phyloP scores from a whole-genome alignment of 2,888 invertebrate species.

The Stenoptilia bipunctidactyla region DNA sequence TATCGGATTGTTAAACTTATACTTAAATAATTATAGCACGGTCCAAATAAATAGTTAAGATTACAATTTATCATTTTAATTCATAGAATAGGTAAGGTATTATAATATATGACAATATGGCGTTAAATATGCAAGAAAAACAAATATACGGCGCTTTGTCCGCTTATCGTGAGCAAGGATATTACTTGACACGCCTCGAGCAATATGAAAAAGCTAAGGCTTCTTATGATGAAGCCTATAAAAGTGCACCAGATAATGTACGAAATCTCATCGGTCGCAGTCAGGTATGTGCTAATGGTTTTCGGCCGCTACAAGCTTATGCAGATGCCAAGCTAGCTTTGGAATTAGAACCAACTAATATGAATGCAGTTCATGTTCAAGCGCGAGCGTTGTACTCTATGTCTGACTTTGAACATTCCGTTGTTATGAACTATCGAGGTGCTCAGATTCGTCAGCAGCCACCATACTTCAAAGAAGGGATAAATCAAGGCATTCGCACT shows the following conservation, averaged over 20 bases:
- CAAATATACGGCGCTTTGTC: constrained; percentile 47
- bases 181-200: constrained; percentile 48
- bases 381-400: constrained; percentile 57
- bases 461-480: constrained; percentile 56
- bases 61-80: neutral
- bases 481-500: constrained; percentile 55
- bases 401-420: constrained; percentile 57
- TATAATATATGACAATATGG: too few species aligned
- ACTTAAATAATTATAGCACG: too few species aligned
- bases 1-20: too few species aligned
- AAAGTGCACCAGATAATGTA: constrained; percentile 40
- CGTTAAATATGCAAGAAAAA: constrained; percentile 60
- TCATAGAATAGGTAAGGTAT: neutral
- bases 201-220: constrained; percentile 57
- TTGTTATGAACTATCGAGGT: constrained; percentile 56
- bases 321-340: constrained; percentile 55
- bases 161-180: constrained; percentile 55
- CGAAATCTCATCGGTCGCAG: constrained; percentile 49
- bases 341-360: constrained; percentile 46
- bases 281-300: constrained; percentile 54
- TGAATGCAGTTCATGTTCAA: constrained; percentile 58
- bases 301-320: constrained; percentile 50
- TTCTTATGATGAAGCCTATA: constrained; percentile 52
- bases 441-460: constrained; percentile 41
- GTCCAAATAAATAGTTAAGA: too few species aligned